Evolutionary conservation across 2,888 invertebrate species (phyloP), one percentile per base, ranked within the genome.

Genomic region (Calephelis perditalis): DNA sequence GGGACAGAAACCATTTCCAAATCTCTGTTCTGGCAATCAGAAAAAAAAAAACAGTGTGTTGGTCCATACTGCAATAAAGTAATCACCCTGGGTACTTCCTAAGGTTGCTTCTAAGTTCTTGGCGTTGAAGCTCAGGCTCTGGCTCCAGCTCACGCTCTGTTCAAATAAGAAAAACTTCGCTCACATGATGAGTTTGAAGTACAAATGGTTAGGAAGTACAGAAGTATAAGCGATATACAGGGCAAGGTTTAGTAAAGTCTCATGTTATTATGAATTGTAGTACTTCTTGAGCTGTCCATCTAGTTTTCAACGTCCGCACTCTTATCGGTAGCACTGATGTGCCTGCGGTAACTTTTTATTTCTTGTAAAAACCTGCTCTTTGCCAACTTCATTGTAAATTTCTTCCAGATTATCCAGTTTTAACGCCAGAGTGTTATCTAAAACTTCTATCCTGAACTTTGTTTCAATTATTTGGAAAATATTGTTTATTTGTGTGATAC

Each of bases 361-460:
- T 40, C 56, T 36, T 56, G 45, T 10, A 45, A 45, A n/a, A n/a
- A 45, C 63, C 62, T 58, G 55, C 47, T 43, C 58, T 54, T 52
- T 46, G 60, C n/a, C 45, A 45, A 45, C 11, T 45, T 45, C n/a
- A n/a, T 45, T 3, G n/a, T 45, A 45, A 45, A 45, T 45, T 45
- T 45, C n/a, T 45, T n/a, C 45, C 45, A 47, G 26, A 58, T 58
- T n/a, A 9, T 45, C n/a, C n/a, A 45, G 45, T 45, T 10, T n/a
- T 45, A 45, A 10, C 11, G n/a, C 44, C 45, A 45, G 45, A 45
- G 45, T 5, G 45, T 46, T 11, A 46, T 46, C 11, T 46, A 12
- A 11, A 46, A 11, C 45, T 45, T 45, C 45, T 6, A 45, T 10
- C 45, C 11, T 45, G 10, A 45, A n/a, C 45, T 45, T 45, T 45